Percentiles rank a stretch among this genome's conserved stretches.
These are phyloP conservation scores for Cairina moschata DNA, from an alignment of 2,113 vertebrate genomes.

Conservation along the genomic window DNA sequence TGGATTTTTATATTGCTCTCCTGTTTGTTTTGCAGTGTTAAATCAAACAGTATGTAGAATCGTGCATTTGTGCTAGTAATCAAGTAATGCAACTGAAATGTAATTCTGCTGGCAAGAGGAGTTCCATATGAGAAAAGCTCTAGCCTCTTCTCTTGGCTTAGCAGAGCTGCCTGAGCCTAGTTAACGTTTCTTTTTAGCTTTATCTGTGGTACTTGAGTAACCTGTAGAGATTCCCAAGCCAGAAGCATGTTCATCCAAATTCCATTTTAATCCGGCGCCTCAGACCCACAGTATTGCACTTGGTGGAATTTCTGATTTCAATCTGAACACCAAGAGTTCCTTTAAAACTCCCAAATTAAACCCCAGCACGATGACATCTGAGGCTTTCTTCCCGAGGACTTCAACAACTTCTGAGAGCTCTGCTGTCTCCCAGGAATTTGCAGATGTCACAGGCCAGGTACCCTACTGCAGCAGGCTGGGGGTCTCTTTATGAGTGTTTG, in stretches of 20 bases:
- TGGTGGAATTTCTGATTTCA: background rate
- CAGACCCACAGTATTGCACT: background rate
- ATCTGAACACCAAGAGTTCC: background rate
- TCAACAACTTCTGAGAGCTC: background rate
- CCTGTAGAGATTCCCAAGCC: background rate
- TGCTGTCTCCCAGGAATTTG: background rate
- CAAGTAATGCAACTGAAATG: background rate
- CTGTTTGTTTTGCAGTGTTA: background rate
- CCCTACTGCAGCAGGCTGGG: background rate
- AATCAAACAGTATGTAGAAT: background rate
- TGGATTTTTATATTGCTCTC: background rate
- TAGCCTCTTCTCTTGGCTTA: background rate
- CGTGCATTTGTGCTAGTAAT: background rate
- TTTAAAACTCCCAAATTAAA: background rate
- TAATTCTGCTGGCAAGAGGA: background rate
- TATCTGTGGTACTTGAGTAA: background rate
- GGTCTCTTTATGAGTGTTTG: background rate
- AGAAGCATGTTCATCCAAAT: background rate
- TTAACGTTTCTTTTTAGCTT: background rate
- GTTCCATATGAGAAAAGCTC: background rate
- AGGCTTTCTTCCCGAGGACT: background rate
- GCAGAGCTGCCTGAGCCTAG: background rate
- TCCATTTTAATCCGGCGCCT: background rate
- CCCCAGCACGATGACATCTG: background rate
- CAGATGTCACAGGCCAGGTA: background rate